Base-by-base conservation (phyloP, 2,888 invertebrate species). In the Taphrorychus bicolor region DNA sequence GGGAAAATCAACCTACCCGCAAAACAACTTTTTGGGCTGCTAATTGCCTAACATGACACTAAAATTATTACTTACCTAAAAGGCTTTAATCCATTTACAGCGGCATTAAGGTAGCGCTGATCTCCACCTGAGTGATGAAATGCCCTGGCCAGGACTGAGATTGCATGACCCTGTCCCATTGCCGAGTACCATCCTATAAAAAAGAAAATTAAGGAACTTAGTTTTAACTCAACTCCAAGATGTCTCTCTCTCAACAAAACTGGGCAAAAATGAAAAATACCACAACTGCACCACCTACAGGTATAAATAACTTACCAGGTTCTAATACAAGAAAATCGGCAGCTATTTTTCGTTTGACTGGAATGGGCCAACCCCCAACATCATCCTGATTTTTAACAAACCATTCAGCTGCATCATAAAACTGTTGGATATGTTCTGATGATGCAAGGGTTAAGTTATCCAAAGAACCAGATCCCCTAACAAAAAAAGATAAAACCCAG, bases 91-190 rank as follows among this genome's bases (percentile, higher is more conserved):
- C 94, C 98, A 71, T 89, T 86, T 40, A 89, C 82, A 1, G 98
- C 98, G 0, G 95, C 91, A 61, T 89, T 87, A 71, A 98, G 85
- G 82, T 95, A 98, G 51, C 85, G 81, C 64, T 84, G 83, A 78
- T 91, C 89, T 0, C 91, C 91, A 49, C 88, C 87, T 21, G 94
- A 94, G 80, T 90, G 90, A 83, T 91, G 86, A 83, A 91, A 97
- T 0, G 98, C 98, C 73, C 99, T 87, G 0, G 95, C 89, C 58
- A 99, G 85, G n/a, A 98, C 88, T 0, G 98, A 98, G 74, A 99
- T 92, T 19, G 91, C 95, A 82, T 99, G 98, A 0, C 99, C 98
- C 81, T 99, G 98, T 2, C 95, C 97, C 99, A 99, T 99, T 0
- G 98, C 95, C 0, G 97, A 98, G 81, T 96, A 92, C 91, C 91